phyloP scores from a whole-genome alignment of 2,113 vertebrate genomes.

The Channa maculata region DNA sequence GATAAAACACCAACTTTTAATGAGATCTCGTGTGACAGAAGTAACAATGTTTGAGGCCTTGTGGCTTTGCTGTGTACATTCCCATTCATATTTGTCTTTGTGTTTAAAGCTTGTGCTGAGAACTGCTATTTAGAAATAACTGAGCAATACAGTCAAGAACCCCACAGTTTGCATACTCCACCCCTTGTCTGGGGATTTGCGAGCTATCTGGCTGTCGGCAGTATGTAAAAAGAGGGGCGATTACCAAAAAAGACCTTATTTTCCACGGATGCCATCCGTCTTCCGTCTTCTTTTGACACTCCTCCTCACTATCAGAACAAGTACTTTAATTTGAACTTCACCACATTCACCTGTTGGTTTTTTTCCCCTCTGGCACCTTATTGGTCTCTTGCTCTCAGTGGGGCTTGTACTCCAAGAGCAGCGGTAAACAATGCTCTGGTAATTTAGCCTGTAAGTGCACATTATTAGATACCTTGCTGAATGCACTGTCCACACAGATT shows the following conservation, averaged over 20 bases:
- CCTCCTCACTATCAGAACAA: conserved; percentile 50
- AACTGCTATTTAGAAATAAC: conserved; percentile 25
- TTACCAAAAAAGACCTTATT: conserved; percentile 50
- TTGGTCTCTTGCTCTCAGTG: conserved; percentile 18
- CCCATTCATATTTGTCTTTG: not conserved
- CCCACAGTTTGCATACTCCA: conserved; percentile 32
- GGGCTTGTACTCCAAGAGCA: conserved; percentile 38
- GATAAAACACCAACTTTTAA: conserved; percentile 8
- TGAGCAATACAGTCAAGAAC: conserved; percentile 4
- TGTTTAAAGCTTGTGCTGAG: conserved; percentile 1
- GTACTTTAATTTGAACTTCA: conserved; percentile 53
- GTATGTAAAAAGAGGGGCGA: conserved; percentile 42
- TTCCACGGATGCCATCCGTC: conserved; percentile 59
- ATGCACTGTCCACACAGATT: conserved; percentile 60
- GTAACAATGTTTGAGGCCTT: not conserved
- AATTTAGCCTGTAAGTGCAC: conserved; percentile 70
- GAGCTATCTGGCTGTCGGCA: conserved; percentile 54
- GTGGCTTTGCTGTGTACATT: not conserved
- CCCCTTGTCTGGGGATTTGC: conserved; percentile 43
- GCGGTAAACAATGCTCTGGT: conserved; percentile 73
- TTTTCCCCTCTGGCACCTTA: conserved; percentile 1
- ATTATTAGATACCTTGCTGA: conserved; percentile 70
- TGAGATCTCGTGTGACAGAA: conserved; percentile 2
- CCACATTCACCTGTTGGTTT: not conserved
- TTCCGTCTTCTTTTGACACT: conserved; percentile 16